A percentile compares a stretch with the other conserved stretches of the same genome.
phyloP scores from a whole-genome alignment of 2,888 invertebrate genomes.

The Dasysyrphus tricinctus region DNA sequence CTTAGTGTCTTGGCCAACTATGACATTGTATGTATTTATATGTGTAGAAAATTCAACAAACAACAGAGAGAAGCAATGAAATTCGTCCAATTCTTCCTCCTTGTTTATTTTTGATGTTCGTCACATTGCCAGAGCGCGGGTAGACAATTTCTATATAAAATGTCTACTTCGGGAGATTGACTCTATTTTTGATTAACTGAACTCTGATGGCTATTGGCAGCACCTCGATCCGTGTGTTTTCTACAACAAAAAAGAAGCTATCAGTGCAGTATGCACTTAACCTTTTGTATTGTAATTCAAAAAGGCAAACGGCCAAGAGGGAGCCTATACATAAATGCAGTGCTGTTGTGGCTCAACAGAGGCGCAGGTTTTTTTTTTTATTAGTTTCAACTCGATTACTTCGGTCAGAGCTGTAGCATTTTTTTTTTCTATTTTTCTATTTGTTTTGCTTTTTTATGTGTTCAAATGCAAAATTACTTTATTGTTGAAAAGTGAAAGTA shows the following conservation, averaged over 20 bases:
- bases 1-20: slow-evolving; percentile 63
- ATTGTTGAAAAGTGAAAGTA: slow-evolving; percentile 69
- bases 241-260: neutral
- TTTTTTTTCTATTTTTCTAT: slow-evolving; percentile 8
- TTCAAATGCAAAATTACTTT: slow-evolving; percentile 62
- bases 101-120: slow-evolving; percentile 19
- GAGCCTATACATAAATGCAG: slow-evolving; percentile 33
- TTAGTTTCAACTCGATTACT: slow-evolving; percentile 37
- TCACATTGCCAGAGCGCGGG: slow-evolving; percentile 32
- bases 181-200: slow-evolving; percentile 71
- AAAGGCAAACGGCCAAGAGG: slow-evolving; percentile 72
- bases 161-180: slow-evolving; percentile 46
- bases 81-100: slow-evolving; percentile 18
- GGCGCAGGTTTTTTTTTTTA: slow-evolving; percentile 20
- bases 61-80: neutral
- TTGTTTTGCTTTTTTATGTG: slow-evolving; percentile 21
- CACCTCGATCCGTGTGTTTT: slow-evolving; percentile 33
- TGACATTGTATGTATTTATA: neutral
- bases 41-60: slow-evolving; percentile 30
- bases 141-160: slow-evolving; percentile 21
- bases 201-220: slow-evolving; percentile 28
- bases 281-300: slow-evolving; percentile 68
- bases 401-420: slow-evolving; percentile 22
- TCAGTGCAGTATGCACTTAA: slow-evolving; percentile 60
- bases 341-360: slow-evolving; percentile 1